These are phyloP conservation scores for Melitaea cinxia DNA, from an alignment of 1,140 invertebrate genomes.

Conservation along the genomic window DNA sequence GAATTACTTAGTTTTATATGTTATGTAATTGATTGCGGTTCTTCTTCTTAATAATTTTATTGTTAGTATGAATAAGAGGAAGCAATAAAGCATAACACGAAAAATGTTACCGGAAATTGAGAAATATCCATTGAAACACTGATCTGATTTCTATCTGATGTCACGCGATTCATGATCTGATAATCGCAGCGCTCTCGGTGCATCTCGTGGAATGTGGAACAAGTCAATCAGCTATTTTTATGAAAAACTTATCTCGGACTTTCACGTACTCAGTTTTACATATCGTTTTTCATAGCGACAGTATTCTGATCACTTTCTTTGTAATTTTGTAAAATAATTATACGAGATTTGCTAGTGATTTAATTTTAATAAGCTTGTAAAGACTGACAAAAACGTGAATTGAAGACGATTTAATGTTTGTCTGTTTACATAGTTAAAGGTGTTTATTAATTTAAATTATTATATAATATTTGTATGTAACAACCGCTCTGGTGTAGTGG, in stretches of 20 bases:
- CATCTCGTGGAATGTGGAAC: constrained; percentile 34
- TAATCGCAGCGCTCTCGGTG: constrained; percentile 41
- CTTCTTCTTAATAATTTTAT: too few species aligned
- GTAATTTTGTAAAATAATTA: neutral
- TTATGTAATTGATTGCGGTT: too few species aligned
- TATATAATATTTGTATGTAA: too few species aligned
- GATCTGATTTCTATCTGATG: constrained; percentile 53
- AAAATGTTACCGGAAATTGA: constrained; percentile 34
- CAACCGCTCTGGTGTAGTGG: too few species aligned
- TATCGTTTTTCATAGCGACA: neutral
- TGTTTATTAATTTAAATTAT: too few species aligned
- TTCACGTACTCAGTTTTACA: constrained; percentile 3
- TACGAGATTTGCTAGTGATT: neutral
- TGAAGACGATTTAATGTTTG: too few species aligned
- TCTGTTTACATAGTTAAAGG: too few species aligned
- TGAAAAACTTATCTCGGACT: constrained; percentile 8
- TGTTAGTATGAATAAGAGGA: too few species aligned
- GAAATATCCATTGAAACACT: constrained; percentile 36
- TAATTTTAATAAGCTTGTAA: too few species aligned
- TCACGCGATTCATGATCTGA: constrained; percentile 69
- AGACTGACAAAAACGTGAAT: too few species aligned
- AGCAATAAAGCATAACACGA: too few species aligned
- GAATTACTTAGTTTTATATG: too few species aligned
- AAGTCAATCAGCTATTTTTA: constrained; percentile 16
- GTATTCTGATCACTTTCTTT: neutral